Percentiles rank a stretch among this genome's conserved stretches.
These are phyloP conservation scores for Microchrysa polita DNA, from an alignment of 2,888 invertebrate genomes.

Conservation along the genomic window DNA sequence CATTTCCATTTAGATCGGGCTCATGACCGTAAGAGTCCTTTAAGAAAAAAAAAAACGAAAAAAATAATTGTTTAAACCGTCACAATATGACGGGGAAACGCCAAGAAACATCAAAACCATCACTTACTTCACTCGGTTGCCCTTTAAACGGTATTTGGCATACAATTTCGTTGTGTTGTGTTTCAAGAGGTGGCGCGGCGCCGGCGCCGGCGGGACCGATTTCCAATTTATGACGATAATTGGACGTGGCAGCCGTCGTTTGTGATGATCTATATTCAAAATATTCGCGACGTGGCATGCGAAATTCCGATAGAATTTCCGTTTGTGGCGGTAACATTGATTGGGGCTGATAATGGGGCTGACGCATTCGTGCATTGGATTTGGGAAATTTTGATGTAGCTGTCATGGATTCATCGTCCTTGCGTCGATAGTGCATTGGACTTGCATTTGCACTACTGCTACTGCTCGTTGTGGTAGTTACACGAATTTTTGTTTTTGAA, in stretches of 20 bases:
- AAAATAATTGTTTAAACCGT: too few species aligned
- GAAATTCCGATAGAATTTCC: conserved; percentile 49
- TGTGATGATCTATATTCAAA: conserved; percentile 48
- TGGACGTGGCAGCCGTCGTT: conserved; percentile 20
- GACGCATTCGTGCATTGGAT: background rate
- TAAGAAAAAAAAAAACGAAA: too few species aligned
- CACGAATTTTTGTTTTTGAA: background rate
- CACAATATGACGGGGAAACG: too few species aligned
- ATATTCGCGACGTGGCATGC: conserved; percentile 48
- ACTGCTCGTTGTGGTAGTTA: background rate
- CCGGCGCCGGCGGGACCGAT: background rate
- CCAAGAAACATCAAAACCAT: too few species aligned
- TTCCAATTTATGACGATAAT: background rate
- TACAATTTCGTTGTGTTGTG: conserved; percentile 42
- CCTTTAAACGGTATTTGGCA: conserved; percentile 44
- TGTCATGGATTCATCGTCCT: background rate
- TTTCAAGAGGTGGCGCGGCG: conserved; percentile 19
- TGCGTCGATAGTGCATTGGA: background rate
- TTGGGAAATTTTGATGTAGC: background rate
- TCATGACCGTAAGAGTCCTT: too few species aligned
- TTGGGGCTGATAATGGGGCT: conserved; percentile 11
- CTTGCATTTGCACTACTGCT: background rate
- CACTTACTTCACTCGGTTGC: too few species aligned
- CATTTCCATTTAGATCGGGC: too few species aligned
- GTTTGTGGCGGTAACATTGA: conserved; percentile 33